Base-by-base conservation (phyloP, 2,797 vertebrate genomes). In the Acestrorhynchus altus region DNA sequence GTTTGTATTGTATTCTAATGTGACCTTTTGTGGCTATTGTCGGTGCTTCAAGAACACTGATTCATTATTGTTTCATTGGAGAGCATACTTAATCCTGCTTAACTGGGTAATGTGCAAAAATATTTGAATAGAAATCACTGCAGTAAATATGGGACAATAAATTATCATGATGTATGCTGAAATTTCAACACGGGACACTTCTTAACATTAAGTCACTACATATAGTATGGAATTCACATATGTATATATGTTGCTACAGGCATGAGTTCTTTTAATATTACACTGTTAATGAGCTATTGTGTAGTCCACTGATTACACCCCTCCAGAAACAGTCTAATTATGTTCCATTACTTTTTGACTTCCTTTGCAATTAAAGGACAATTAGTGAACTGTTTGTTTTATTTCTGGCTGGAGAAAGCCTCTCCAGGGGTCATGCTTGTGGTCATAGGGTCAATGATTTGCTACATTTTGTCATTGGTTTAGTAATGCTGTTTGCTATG, bases 401-500 rank as follows among this genome's bases (percentile, higher is more conserved):
- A 39, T 59, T 59, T 3, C 56, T 59, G 13, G 26, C 31, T 18
- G 16, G 16, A 15, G 18, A 39, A 61, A 60, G 8, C 28, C 26
- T 60, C 28, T 60, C 13, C 7, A 31, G 59, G 35, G 59, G 57
- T 60, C 31, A 5, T 39, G 28, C 8, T n/a, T 61, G 28, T 31
- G 35, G 31, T n/a, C 31, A 61, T 28, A 31, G 24, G 18, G 57
- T 59, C 57, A 59, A 59, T 31, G 31, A n/a, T 60, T 61, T 61
- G 2, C n/a, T 59, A 18, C 28, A 35, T 35, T n/a, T 40, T 63
- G 1, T 40, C 16, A 4, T 39, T 5, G 16, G 28, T 60, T 18
- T 60, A 35, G 28, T 10, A 18, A 18, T 61, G 0, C 28, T 39
- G 15, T 15, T 57, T 28, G 1, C 12, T 4, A 28, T 59, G 15